phyloP scores from a whole-genome alignment of 2,888 invertebrate species.

The Nemoura dubitans region DNA sequence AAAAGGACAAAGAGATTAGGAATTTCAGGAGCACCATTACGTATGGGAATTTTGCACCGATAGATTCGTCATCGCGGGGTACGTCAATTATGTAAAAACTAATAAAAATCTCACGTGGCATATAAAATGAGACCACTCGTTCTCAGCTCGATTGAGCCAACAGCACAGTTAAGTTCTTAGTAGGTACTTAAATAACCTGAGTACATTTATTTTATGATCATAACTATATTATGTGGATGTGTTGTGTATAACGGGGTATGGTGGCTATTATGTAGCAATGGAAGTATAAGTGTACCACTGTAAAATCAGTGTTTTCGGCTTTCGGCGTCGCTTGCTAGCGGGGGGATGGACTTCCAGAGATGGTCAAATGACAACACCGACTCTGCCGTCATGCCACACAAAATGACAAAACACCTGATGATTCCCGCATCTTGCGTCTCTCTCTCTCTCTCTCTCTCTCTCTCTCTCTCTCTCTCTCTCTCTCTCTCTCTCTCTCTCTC shows the following conservation, averaged over 20 bases:
- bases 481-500: too few relatives aligned
- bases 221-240: too few relatives aligned
- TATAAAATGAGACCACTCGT: too few relatives aligned
- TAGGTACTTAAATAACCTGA: too few relatives aligned
- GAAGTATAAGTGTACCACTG: constrained; percentile 32
- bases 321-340: background rate
- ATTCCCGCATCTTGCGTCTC: background rate
- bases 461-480: too few relatives aligned
- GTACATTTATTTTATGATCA: too few relatives aligned
- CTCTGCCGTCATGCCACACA: background rate
- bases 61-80: background rate
- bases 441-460: background rate
- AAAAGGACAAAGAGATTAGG: constrained; percentile 49
- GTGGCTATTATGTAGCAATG: background rate
- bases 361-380: background rate
- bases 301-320: background rate
- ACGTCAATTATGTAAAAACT: too few relatives aligned
- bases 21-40: constrained; percentile 46
- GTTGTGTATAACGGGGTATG: too few relatives aligned
- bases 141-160: too few relatives aligned
- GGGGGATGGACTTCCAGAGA: constrained; percentile 13
- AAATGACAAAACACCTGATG: constrained; percentile 22
- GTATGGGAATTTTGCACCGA: constrained; percentile 35
- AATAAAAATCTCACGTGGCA: too few relatives aligned
- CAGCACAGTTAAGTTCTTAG: too few relatives aligned